Evolutionary conservation across 2,797 vertebrate species (phyloP), one percentile per base, ranked within the genome.

Genomic region (Sebastes diaconus): DNA sequence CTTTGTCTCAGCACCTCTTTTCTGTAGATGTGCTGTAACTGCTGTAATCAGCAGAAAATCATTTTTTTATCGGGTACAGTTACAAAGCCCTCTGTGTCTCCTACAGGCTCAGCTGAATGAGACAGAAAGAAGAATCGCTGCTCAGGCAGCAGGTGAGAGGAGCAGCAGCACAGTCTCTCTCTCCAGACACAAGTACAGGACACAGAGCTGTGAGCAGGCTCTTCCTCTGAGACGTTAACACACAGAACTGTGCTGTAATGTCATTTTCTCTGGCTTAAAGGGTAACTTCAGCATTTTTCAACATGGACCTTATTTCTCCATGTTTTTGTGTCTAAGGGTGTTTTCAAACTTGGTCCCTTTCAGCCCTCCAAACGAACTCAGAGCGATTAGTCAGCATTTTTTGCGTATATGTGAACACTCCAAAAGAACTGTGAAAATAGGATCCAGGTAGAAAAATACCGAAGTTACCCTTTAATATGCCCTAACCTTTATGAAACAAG

Each of bases 11-110:
- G 46, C 67, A 20, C 30, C 24, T 54, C 16, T 59, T 69, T 54
- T 52, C 42, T 81, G 39, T 81, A 42, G 57, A 34, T 66, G 58
- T 14, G 6, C 46, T 34, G 39, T 65, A 78, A 58, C 32, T 83
- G 84, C 80, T 83, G 52, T 59, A 75, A 89, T 90, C 79, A 90
- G 86, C 84, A 86, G 68, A 81, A 84, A 72, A 59, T 14, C 9
- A 50, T 50, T 50, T 50, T 1, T 60, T 66, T 67, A 81, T 83
- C 32, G 2, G 32, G 29, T 65, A 27, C 57, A 75, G 67, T 64
- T 77, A 63, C 70, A 74, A 75, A 75, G 57, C 72, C 57, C 22
- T 77, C 42, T 52, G 80, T 79, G 64, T 86, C 66, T 88, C 27
- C 68, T 46, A 36, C 8, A 20, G 18, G 34, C 42, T 82, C 36